Evolutionary conservation across 53 echinoderm and acorn worm genomes (phyloP), one percentile per base, ranked within the genome.

Genomic region (Holothuria scabra): DNA sequence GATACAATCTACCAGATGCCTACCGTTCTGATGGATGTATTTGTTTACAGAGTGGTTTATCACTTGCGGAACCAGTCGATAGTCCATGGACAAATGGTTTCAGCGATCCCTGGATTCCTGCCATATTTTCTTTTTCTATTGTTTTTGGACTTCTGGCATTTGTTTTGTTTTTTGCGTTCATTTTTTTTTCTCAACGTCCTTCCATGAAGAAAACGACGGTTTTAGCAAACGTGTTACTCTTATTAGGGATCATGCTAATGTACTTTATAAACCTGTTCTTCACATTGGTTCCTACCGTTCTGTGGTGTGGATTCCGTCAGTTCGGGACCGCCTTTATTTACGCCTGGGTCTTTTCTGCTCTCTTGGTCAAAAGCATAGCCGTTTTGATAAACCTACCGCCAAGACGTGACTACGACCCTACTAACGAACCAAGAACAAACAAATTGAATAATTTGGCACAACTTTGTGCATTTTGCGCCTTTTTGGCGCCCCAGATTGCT

Each of bases 261-360:
- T 80, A 80, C 59, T 58, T 60, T 18, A 56, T 66, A 29, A 82
- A 82, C 34, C 29, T 87, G 8, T 55, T 81, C 41, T 87, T 66
- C 28, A 87, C 81, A 59, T 11, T 67, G 25, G 48, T 63, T 13
- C 87, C 87, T 14, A 82, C 58, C 3, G 34, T 33, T 11, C 81
- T 87, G 16, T 21, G 66, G 7, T 87, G 87, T 59, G 87, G 87
- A 26, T 56, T 80, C 35, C 75, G 82, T 13, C 87, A 81, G 30
- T 82, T 87, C 56, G 87, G 87, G 19, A 67, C 81, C 2, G 62
- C 82, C 7, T 82, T 87, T 46, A 67, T 87, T 23, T 57, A 87
- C 30, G 82, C 70, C 56, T 60, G 80, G 56, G 67, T 87, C 23
- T 87, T 65, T 31, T 58, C 80, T 26, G 82, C 87, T 0, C 82